These are phyloP conservation scores for Phrixothrix hirtus DNA, from an alignment of 2,888 invertebrate species.

Conservation along the genomic window DNA sequence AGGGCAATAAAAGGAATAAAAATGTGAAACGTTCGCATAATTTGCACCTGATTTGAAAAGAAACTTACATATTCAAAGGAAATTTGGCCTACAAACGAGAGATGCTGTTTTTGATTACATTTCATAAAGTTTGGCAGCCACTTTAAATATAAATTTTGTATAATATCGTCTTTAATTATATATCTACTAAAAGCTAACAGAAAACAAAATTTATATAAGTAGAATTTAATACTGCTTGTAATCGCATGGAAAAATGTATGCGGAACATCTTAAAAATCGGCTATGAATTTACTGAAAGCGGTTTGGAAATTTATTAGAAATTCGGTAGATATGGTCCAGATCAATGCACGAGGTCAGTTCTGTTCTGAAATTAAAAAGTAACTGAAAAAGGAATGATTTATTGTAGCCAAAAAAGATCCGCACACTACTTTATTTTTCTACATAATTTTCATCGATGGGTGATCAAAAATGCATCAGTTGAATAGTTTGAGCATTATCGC, in stretches of 20 bases:
- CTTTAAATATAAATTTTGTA: neutral
- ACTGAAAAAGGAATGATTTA: neutral
- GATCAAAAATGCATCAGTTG: neutral
- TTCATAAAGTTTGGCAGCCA: no score
- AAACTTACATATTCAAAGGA: neutral
- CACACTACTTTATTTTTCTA: neutral
- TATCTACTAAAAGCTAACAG: no score
- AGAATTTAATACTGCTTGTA: no score
- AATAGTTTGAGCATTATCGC: neutral
- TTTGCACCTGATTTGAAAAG: neutral
- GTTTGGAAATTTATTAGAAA: no score
- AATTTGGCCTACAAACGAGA: no score
- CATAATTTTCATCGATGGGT: neutral
- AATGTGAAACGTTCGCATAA: constrained; percentile 1
- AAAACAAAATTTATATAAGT: no score
- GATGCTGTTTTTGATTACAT: no score
- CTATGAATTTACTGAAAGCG: no score
- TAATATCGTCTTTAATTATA: no score
- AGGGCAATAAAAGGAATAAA: constrained; percentile 3
- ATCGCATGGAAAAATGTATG: no score
- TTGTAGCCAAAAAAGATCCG: neutral
- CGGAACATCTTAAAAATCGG: no score
- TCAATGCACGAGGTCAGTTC: neutral
- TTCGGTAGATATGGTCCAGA: no score
- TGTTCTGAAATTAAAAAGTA: neutral